These are phyloP conservation scores for Helogale parvula DNA, from an alignment of 2,113 vertebrate genomes.

Conservation along the genomic window DNA sequence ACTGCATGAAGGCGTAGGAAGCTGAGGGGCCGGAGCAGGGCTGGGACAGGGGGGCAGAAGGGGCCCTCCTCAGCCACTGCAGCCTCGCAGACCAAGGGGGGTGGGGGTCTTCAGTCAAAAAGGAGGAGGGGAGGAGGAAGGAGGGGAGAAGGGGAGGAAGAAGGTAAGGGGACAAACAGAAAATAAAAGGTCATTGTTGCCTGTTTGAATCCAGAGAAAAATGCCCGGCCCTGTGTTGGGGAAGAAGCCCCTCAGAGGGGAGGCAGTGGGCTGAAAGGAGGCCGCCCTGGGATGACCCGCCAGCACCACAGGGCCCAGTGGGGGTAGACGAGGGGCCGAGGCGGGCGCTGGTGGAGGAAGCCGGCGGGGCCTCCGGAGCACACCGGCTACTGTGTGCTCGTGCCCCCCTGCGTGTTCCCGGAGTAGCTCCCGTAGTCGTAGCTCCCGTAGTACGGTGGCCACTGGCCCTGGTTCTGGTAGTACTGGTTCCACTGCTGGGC, in stretches of 20 bases:
- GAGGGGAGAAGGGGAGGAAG: neutral
- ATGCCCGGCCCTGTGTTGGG: slow-evolving; percentile 55
- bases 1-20: slow-evolving; percentile 73
- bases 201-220: slow-evolving; percentile 75
- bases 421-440: slow-evolving; percentile 90
- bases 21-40: slow-evolving; percentile 53
- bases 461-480: slow-evolving; percentile 96
- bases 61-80: slow-evolving; percentile 9
- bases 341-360: slow-evolving; percentile 72
- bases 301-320: slow-evolving; percentile 64
- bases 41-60: neutral
- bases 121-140: slow-evolving; percentile 6
- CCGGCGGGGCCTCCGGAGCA: neutral
- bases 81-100: slow-evolving; percentile 24
- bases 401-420: slow-evolving; percentile 87
- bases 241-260: slow-evolving; percentile 58
- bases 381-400: slow-evolving; percentile 88
- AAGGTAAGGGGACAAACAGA: slow-evolving; percentile 19
- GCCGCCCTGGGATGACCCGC: slow-evolving; percentile 68
- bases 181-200: slow-evolving; percentile 71
- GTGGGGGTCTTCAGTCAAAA: slow-evolving; percentile 58
- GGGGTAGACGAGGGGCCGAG: slow-evolving; percentile 31
- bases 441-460: slow-evolving; percentile 95
- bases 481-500: slow-evolving; percentile 96
- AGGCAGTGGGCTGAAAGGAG: slow-evolving; percentile 55